Evolutionary conservation across 2,888 invertebrate species (phyloP).

Genomic region (Drosophila testacea): DNA sequence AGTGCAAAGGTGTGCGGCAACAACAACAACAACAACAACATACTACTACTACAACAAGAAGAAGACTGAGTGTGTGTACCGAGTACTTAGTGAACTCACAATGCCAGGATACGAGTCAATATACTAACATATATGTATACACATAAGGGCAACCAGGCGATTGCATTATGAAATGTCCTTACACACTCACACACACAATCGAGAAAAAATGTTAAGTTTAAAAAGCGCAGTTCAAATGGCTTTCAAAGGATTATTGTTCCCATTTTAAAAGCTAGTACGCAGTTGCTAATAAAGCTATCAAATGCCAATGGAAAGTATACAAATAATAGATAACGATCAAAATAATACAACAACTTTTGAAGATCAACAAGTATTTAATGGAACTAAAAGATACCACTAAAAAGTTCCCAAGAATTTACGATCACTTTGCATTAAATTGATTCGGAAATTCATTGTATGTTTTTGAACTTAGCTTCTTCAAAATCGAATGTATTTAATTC

Average conservation of each 20-base stretch:
- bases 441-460: no score
- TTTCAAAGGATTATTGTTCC: neutral
- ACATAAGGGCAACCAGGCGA: slow-evolving; percentile 18
- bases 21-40: slow-evolving; percentile 39
- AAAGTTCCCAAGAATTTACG: no score
- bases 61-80: slow-evolving; percentile 5
- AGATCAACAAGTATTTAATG: no score
- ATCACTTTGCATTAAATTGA: no score
- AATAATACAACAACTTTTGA: no score
- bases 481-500: no score
- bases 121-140: slow-evolving; percentile 4
- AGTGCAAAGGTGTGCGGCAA: slow-evolving; percentile 65
- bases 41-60: slow-evolving; percentile 15
- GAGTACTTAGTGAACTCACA: slow-evolving; percentile 39
- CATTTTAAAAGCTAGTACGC: neutral
- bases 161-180: slow-evolving; percentile 30
- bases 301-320: neutral
- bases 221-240: slow-evolving; percentile 3
- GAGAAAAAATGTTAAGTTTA: neutral
- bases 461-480: no score
- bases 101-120: slow-evolving; percentile 46
- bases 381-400: no score
- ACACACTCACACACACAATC: slow-evolving; percentile 20
- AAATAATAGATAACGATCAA: no score
- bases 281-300: neutral